phyloP scores from a whole-genome alignment of 2,113 vertebrate genomes.

The Geococcyx californianus region DNA sequence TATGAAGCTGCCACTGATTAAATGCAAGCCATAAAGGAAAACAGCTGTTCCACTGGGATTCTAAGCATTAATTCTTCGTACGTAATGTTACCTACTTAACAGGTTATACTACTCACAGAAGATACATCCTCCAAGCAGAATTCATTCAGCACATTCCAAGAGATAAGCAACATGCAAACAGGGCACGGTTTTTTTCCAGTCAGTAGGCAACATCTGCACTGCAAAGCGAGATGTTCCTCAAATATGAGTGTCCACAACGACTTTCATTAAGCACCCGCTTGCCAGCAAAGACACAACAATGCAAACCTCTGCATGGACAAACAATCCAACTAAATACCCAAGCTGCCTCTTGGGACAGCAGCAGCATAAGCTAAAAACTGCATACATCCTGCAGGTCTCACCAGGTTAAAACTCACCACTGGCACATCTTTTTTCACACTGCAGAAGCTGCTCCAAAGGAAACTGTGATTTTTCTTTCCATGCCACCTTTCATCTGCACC shows the following conservation, averaged over 20 bases:
- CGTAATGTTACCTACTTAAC: neutral
- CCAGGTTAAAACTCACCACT: constrained; percentile 17
- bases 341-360: neutral
- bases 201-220: neutral
- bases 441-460: neutral
- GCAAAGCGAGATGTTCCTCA: neutral
- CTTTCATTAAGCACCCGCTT: neutral
- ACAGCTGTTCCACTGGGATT: neutral
- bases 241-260: neutral
- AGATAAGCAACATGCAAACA: neutral
- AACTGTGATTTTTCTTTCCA: neutral
- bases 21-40: neutral
- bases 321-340: neutral
- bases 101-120: neutral
- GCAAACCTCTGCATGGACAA: neutral
- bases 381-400: neutral
- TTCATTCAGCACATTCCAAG: neutral
- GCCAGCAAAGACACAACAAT: neutral
- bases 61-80: neutral
- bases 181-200: neutral
- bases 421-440: neutral
- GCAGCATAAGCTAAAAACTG: neutral
- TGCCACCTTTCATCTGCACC: neutral
- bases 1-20: neutral
- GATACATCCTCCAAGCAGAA: neutral